Evolutionary conservation across 2,113 vertebrate genomes (phyloP).

Genomic region (Pelusios castaneus): DNA sequence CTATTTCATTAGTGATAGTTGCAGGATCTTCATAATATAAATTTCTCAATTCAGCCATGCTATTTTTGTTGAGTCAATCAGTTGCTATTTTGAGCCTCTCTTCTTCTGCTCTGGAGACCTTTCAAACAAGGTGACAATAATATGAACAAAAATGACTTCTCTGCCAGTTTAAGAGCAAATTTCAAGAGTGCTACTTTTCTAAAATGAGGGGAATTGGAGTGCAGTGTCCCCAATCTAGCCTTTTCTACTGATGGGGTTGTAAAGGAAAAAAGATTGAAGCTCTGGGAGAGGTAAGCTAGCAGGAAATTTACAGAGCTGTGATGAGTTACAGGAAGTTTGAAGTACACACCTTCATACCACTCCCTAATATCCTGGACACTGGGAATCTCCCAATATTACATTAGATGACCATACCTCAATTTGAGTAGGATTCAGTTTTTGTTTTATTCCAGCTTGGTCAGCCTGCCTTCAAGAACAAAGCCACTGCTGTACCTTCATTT

Average conservation of each 20-base stretch:
- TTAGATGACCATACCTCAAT: not conserved
- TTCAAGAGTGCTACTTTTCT: not conserved
- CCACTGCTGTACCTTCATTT: constrained; percentile 83
- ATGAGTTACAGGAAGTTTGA: not conserved
- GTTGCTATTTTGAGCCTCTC: not conserved
- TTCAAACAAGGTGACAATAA: not conserved
- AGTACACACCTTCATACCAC: not conserved
- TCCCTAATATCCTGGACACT: not conserved
- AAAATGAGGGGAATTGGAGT: no score
- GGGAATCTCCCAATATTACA: not conserved
- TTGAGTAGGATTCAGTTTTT: not conserved
- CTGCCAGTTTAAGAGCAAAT: not conserved
- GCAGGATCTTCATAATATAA: not conserved
- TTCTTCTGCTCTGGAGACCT: not conserved
- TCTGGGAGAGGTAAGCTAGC: not conserved
- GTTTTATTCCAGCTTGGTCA: not conserved
- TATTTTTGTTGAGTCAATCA: not conserved
- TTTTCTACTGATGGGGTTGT: not conserved
- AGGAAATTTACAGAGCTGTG: not conserved
- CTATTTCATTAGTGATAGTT: not conserved
- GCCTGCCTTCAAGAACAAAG: not conserved
- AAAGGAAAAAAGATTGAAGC: not conserved
- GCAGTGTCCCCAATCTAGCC: not conserved
- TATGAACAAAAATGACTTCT: not conserved
- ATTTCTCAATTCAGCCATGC: rapidly evolving